These are phyloP conservation scores for Anadara kagoshimensis DNA, from an alignment of 1,140 invertebrate species.

Conservation along the genomic window DNA sequence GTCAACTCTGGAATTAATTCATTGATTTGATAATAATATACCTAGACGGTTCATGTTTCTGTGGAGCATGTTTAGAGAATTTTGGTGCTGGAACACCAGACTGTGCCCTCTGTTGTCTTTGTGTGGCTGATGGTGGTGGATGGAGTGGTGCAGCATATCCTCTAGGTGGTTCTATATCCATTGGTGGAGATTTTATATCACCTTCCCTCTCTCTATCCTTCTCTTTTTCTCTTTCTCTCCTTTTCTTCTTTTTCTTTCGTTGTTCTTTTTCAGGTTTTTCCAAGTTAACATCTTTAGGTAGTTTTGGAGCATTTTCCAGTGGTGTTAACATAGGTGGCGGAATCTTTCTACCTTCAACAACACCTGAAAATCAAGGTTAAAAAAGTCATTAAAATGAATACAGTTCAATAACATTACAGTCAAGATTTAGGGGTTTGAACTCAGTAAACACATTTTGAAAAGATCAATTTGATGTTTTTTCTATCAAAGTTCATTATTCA, in stretches of 20 bases:
- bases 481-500: too few species aligned
- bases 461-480: too few species aligned
- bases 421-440: too few species aligned
- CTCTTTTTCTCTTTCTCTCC: conserved; percentile 35
- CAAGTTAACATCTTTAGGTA: conserved; percentile 45
- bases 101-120: conserved; percentile 47
- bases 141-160: conserved; percentile 65
- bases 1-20: too few species aligned
- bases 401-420: too few species aligned
- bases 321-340: conserved; percentile 63
- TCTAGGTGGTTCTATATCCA: conserved; percentile 56
- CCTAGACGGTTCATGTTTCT: conserved; percentile 45
- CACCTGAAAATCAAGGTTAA: conserved; percentile 39
- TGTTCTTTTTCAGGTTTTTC: conserved; percentile 57
- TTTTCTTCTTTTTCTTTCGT: conserved; percentile 56
- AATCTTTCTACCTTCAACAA: conserved; percentile 61
- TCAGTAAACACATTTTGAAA: too few species aligned
- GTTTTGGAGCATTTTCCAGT: conserved; percentile 63
- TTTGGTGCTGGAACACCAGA: conserved; percentile 52
- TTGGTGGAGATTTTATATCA: conserved; percentile 55
- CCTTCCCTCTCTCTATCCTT: conserved; percentile 52
- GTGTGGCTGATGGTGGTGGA: conserved; percentile 54
- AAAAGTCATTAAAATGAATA: too few species aligned
- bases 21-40: too few species aligned
- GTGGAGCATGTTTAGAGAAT: conserved; percentile 60